Evolutionary conservation across 2,797 vertebrate genomes (phyloP), one percentile per base, ranked within the genome.

Genomic region (Acrocephalus scirpaceus): DNA sequence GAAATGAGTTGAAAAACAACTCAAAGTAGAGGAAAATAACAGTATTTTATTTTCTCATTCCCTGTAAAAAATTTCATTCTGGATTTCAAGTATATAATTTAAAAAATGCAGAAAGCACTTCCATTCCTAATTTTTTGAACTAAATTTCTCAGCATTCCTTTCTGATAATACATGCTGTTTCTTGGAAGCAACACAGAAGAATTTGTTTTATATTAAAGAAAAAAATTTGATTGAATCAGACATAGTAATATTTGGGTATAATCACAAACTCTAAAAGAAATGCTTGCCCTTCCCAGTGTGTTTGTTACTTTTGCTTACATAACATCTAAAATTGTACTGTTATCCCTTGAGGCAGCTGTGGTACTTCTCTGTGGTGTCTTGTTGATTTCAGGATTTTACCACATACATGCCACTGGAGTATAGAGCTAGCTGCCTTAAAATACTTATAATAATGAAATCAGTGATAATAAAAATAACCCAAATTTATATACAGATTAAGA

Each of bases 1-100:
- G 69, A 86, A 90, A 67, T 61, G 27, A 92, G 72, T 34, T 94
- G 79, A 88, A 92, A 92, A 91, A 16, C 58, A 95, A 61, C 75
- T 86, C 26, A 10, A 80, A 88, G 42, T 57, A 73, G 82, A 80
- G 26, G 12, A 85, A 38, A 80, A 82, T 34, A 76, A 21, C n/a
- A 85, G 64, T 60, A 34, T 85, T 89, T 92, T 73, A 44, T 72
- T 86, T 95, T 90, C 36, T 73, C 13, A 22, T 82, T 87, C 20
- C 8, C 42, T 90, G 57, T 72, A 69, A 91, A 95, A 91, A 88
- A 88, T 57, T 56, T 3, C 16, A 11, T 77, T 90, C 69, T 90
- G 26, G 11, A 56, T 84, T 90, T 83, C 26, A 90, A 65, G 42
- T 62, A 16, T 57, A 10, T 82, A 54, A 86, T 85, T 93, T 73